phyloP scores from a whole-genome alignment of 1,140 invertebrate genomes.

The Procambarus clarkii region DNA sequence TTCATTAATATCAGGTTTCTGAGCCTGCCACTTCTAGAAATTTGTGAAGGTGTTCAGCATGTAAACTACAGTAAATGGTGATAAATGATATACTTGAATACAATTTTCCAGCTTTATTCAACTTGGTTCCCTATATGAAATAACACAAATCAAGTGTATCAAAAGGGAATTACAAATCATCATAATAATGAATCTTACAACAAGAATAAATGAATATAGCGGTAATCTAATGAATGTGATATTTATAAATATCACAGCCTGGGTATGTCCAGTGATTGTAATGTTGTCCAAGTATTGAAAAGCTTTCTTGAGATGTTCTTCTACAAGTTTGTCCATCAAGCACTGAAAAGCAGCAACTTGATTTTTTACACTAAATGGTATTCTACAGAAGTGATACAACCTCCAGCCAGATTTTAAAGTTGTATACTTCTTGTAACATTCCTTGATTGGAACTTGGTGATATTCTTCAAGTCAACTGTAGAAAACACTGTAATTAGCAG shows the following conservation, averaged over 20 bases:
- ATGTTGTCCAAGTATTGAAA: constrained; percentile 71
- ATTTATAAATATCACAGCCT: not conserved
- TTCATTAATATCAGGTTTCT: too few species aligned
- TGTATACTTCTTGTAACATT: constrained; percentile 68
- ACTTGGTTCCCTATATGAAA: too few species aligned
- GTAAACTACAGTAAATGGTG: too few species aligned
- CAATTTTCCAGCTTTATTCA: too few species aligned
- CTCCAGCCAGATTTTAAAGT: constrained; percentile 66
- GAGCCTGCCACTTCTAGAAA: too few species aligned
- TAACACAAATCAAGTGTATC: too few species aligned
- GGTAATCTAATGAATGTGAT: too few species aligned
- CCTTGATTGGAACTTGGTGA: constrained; percentile 37
- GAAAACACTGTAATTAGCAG: constrained; percentile 40
- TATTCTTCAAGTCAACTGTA: constrained; percentile 51
- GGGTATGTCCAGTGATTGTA: constrained; percentile 51
- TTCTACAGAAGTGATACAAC: constrained; percentile 62
- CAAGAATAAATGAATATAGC: too few species aligned
- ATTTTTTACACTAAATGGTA: constrained; percentile 73
- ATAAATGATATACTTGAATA: too few species aligned
- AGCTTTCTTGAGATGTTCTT: constrained; percentile 55
- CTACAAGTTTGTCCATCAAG: constrained; percentile 60
- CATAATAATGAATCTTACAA: too few species aligned
- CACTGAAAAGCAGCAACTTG: constrained; percentile 63
- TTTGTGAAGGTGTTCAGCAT: too few species aligned
- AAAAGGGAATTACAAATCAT: too few species aligned